Conservation (phyloP, 1,140 invertebrate species). For the Pteromalus puparum region DNA sequence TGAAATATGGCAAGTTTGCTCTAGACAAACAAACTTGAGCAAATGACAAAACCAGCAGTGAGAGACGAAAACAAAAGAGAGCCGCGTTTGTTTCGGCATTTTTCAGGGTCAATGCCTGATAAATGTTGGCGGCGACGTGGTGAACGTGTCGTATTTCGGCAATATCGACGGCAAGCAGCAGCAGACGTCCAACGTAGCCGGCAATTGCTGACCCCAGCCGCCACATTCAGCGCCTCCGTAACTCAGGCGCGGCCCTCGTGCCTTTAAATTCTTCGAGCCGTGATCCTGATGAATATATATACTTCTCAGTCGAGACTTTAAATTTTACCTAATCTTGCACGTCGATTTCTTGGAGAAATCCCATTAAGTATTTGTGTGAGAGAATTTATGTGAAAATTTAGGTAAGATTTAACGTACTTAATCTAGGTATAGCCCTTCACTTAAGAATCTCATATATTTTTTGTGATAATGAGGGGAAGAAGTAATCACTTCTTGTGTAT, state of each 20-base stretch:
- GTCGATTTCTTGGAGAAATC: not conserved
- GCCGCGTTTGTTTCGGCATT: constrained; percentile 10
- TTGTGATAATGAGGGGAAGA: not conserved
- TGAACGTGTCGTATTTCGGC: constrained; percentile 80
- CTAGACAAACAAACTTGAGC: no score
- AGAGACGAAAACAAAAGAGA: not conserved
- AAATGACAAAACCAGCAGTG: no score
- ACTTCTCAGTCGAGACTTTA: not conserved
- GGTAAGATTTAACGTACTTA: not conserved
- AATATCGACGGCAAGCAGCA: constrained; percentile 64
- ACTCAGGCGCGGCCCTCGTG: constrained; percentile 8
- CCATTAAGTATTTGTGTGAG: not conserved
- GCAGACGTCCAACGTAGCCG: not conserved
- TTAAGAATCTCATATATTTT: not conserved
- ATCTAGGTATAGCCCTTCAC: not conserved
- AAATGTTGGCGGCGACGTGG: constrained; percentile 95
- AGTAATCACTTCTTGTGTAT: not conserved
- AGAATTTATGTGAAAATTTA: not conserved
- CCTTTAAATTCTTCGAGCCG: not conserved
- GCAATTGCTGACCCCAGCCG: constrained; percentile 72
- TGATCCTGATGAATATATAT: not conserved
- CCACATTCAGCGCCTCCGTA: constrained; percentile 72
- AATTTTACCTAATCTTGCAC: not conserved
- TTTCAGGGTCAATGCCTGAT: constrained; percentile 93
- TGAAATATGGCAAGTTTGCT: no score